phyloP scores from a whole-genome alignment of 1,140 invertebrate species.

The Lasaia peninsularis region DNA sequence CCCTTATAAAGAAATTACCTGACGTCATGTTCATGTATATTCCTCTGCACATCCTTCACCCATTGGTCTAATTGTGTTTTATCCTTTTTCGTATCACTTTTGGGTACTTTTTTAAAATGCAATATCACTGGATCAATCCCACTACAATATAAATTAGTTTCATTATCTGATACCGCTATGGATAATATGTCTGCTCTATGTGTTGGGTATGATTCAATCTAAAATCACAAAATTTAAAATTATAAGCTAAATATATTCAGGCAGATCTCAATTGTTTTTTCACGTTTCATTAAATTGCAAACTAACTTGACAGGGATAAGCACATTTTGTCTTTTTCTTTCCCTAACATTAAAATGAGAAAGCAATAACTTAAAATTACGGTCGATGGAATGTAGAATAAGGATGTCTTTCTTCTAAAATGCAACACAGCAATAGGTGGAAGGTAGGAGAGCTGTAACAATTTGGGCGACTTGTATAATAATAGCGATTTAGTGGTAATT shows the following conservation, averaged over 20 bases:
- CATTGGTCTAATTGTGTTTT: slow-evolving; percentile 75
- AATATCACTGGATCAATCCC: slow-evolving; percentile 90
- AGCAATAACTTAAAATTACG: no score
- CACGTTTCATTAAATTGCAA: no score
- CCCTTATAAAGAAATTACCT: slow-evolving; percentile 64
- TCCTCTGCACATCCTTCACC: slow-evolving; percentile 87
- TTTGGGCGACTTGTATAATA: no score
- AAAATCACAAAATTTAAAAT: slow-evolving; percentile 25
- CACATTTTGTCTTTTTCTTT: no score
- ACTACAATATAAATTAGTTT: slow-evolving; percentile 85
- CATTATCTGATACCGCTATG: slow-evolving; percentile 84
- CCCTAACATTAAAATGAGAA: no score
- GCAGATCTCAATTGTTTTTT: no score
- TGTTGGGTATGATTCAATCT: slow-evolving; percentile 84
- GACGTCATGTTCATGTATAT: slow-evolving; percentile 91
- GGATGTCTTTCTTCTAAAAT: no score
- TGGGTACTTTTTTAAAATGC: slow-evolving; percentile 80
- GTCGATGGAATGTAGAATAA: no score
- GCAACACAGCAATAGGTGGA: no score
- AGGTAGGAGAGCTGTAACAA: no score
- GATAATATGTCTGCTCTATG: slow-evolving; percentile 89
- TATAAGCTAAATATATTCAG: neutral
- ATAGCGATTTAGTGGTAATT: no score
- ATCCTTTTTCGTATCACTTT: slow-evolving; percentile 43
- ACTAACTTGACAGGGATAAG: no score